Evolutionary conservation across 2,113 vertebrate species (phyloP).

Genomic region (Strigops habroptila): DNA sequence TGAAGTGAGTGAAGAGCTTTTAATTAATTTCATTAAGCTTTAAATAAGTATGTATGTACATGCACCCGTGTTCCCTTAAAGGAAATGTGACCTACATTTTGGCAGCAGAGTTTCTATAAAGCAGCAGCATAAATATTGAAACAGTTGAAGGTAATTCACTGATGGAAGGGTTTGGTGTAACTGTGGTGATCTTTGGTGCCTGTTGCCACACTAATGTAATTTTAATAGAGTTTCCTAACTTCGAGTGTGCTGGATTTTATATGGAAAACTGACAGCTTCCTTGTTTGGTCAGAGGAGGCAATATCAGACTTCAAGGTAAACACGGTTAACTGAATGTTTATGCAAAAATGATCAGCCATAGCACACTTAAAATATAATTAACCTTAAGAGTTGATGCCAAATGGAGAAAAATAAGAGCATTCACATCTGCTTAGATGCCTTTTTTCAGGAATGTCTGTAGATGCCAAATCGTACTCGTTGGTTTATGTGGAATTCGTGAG

Average conservation of each 20-base stretch:
- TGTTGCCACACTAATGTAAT: neutral
- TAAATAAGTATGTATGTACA: neutral
- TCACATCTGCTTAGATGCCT: constrained; percentile 8
- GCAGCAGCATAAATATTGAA: neutral
- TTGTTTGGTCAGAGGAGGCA: neutral
- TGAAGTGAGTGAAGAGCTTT: constrained; percentile 52
- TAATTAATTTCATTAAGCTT: constrained; percentile 61
- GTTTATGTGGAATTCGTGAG: neutral
- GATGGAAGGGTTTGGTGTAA: neutral
- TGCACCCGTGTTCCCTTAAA: neutral
- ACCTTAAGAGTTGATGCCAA: neutral
- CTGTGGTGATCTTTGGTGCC: neutral
- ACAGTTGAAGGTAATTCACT: neutral
- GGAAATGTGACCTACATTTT: constrained; percentile 50
- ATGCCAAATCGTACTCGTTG: constrained; percentile 17
- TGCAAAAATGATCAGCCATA: constrained; percentile 5
- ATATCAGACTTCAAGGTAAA: constrained; percentile 12
- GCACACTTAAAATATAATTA: constrained; percentile 25
- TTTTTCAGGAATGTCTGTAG: constrained; percentile 18
- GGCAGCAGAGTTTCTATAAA: neutral
- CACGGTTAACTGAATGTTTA: neutral
- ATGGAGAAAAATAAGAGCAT: constrained; percentile 32
- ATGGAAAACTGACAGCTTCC: neutral
- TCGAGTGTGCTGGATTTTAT: neutral
- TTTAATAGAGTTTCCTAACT: neutral